A percentile compares a stretch with the other conserved stretches of the same genome.
Conservation (phyloP, 2,113 vertebrate species). For the Kryptolebias marmoratus region DNA sequence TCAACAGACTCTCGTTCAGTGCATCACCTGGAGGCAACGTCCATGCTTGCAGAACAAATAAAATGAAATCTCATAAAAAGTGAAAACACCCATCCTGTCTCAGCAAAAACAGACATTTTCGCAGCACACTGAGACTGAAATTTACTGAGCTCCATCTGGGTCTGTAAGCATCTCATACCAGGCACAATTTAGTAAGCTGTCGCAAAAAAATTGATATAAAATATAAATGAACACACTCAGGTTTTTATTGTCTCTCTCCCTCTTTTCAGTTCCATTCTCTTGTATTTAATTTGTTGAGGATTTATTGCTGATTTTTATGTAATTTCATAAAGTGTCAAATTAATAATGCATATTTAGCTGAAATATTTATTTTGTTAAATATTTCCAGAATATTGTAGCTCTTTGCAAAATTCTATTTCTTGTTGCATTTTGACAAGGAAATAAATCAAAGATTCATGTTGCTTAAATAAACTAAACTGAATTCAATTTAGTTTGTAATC, state of each 20-base stretch:
- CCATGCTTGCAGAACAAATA: background rate
- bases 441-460: background rate
- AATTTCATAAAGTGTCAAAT: background rate
- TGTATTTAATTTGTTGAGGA: background rate
- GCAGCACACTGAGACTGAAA: background rate
- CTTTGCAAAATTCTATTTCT: background rate
- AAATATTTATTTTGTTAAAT: background rate
- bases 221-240: background rate
- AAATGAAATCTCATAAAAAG: background rate
- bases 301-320: background rate
- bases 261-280: background rate
- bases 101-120: background rate
- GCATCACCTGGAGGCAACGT: background rate
- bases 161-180: background rate
- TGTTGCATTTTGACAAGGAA: background rate
- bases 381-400: background rate
- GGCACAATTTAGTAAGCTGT: background rate
- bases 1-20: background rate
- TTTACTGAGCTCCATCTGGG: background rate
- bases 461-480: background rate
- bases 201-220: background rate
- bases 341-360: background rate
- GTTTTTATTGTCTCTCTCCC: background rate
- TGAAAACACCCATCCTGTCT: background rate
- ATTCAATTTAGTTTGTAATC: no score